Evolutionary conservation across 1,140 invertebrate species (phyloP).

Genomic region (Apis dorsata): DNA sequence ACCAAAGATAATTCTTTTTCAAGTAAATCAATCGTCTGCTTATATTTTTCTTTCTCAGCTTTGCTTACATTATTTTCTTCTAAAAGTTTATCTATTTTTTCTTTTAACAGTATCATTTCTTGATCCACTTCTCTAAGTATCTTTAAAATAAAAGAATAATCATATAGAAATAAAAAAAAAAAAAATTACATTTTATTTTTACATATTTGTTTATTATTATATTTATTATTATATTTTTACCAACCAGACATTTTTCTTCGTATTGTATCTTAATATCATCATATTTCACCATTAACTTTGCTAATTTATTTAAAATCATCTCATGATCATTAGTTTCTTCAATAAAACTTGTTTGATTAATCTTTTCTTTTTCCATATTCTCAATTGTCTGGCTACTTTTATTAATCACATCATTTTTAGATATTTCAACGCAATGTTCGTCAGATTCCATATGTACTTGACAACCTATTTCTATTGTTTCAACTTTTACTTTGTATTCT

Average conservation of each 20-base stretch:
- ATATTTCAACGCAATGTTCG: background rate
- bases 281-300: conserved; percentile 3
- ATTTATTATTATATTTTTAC: background rate
- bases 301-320: conserved; percentile 5
- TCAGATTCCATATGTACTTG: conserved; percentile 8
- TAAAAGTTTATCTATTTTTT: conserved; percentile 16
- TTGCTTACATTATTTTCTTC: conserved; percentile 36
- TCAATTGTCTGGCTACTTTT: conserved; percentile 26
- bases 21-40: conserved; percentile 23
- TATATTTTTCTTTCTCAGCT: conserved; percentile 25
- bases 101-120: background rate
- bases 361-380: conserved; percentile 41
- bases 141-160: conserved; percentile 1
- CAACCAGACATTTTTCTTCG: conserved; percentile 35
- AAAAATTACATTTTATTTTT: background rate
- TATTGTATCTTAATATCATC: conserved; percentile 35
- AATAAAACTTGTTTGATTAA: conserved; percentile 34
- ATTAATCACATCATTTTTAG: conserved; percentile 1
- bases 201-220: too few species aligned
- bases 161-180: background rate
- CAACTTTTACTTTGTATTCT: background rate
- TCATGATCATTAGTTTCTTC: conserved; percentile 4
- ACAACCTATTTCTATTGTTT: conserved; percentile 19
- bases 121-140: background rate
- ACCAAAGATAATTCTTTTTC: conserved; percentile 26